Evolutionary conservation across 2,888 invertebrate genomes (phyloP), one percentile per base, ranked within the genome.

Genomic region (Rapana venosa): DNA sequence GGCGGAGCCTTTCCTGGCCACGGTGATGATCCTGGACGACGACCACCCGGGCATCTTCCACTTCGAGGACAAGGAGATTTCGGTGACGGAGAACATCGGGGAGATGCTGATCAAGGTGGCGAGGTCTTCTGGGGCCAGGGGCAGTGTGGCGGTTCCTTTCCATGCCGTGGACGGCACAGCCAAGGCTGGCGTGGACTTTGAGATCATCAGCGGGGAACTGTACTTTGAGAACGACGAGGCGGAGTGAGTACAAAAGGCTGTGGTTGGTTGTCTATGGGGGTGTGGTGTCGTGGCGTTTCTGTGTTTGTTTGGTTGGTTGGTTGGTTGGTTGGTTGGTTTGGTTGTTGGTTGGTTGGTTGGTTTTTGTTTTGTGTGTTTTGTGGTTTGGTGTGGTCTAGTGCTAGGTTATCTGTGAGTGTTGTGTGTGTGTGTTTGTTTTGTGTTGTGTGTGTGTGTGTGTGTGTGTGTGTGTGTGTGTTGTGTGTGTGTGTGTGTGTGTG

Each of bases 31-130:
- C 94, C 97, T 99, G 90, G 99, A 99, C 96, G 99, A 99, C 96
- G 99, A 99, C 96, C 99, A 99, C 97, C 98, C 99, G 91, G 99
- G 99, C 93, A 98, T 99, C 93, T 99, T 99, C 96, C 98, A 98
- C 92, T 98, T 99, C 96, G 97, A 97, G 74, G 97, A 98, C 95
- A 97, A 98, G 94, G 98, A 98, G 93, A 92, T 94, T 87, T 92
- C 93, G 22, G 95, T 97, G 89, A 98, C 98, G 90, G 99, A 99
- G 97, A 98, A 98, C 92, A 97, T 98, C 92, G 99, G 99, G 87
- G 97, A 97, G 91, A 98, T 97, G 95, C 97, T 98, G 87, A 96
- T 99, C 93, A 97, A 97, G 95, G 98, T 99, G 93, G 97, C 97
- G 96, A 97, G 99, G 58, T 95, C 96, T n/a, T 96, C 96, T 26